These are phyloP conservation scores for Copidosoma floridanum DNA, from an alignment of 1,140 invertebrate genomes.

Conservation along the genomic window DNA sequence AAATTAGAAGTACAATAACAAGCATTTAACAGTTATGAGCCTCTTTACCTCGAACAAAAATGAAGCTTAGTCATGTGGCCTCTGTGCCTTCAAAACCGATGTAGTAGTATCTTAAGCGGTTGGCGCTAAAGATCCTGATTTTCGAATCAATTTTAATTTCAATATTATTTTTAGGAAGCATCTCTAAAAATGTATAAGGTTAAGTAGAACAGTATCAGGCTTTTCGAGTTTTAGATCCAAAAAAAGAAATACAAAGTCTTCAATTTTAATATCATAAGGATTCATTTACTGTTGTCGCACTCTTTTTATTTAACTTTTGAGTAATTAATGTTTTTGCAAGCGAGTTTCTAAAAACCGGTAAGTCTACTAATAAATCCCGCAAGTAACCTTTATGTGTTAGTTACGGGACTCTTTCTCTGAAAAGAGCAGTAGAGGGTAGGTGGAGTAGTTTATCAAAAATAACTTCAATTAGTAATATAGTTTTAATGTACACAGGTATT, in stretches of 20 bases:
- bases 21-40: too few relatives aligned
- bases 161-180: not conserved
- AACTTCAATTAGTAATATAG: not conserved
- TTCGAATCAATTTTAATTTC: not conserved
- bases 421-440: not conserved
- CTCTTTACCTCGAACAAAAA: too few relatives aligned
- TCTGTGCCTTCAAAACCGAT: too few relatives aligned
- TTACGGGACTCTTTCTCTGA: not conserved
- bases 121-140: too few relatives aligned
- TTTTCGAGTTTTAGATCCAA: not conserved
- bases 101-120: too few relatives aligned
- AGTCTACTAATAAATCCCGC: not conserved
- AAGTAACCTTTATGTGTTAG: conserved; percentile 2
- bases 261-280: not conserved
- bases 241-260: not conserved
- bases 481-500: not conserved
- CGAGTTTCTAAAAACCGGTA: not conserved
- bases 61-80: too few relatives aligned
- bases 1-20: too few relatives aligned
- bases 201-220: not conserved
- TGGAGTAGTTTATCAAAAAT: not conserved
- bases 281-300: not conserved
- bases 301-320: not conserved
- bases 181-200: not conserved
- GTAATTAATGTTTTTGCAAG: not conserved